Evolutionary conservation across 2,888 invertebrate species (phyloP), one percentile per base, ranked within the genome.

Genomic region (Drosophila paramelanica): DNA sequence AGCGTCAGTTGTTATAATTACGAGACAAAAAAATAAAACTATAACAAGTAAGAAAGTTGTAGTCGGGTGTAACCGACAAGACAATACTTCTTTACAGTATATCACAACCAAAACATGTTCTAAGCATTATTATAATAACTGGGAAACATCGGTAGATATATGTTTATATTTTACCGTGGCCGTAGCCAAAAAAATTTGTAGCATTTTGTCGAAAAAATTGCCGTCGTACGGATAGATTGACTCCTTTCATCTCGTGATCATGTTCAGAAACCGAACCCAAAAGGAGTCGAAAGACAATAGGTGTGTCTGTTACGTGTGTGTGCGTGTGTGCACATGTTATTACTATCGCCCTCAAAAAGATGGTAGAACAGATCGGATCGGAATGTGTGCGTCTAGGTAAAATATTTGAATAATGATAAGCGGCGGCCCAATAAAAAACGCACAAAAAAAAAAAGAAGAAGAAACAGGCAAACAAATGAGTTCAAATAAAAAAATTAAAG

Each of bases 391-490:
- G 67, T 41, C 61, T 82, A 79, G 82, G 87, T 84, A 75, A 84
- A 87, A 84, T 84, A 84, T 84, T 84, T 87, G 67, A 84, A 84
- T 84, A 84, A 87, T 86, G 88, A 85, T 88, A 88, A 88, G 77
- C 69, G 33, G 39, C 61, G 67, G 56, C 52, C 69, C 47, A 70
- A 75, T 71, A 69, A 78, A 73, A 69, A 72, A 13, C 36, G 36
- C 36, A 47, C 60, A 67, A 60, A 67, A 14, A 50, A 57, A 43
- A 23, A 57, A n/a, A n/a, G n/a, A 58, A 27, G 53, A 65, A 68
- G 8, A 55, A 61, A 46, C 50, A 69, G 56, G 39, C 65, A 55
- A 57, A 17, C 57, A 60, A 61, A 67, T 43, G 58, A 72, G 55
- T 42, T 38, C 45, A 62, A 74, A 71, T 56, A 64, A 33, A 49